Conservation (phyloP, 2,888 invertebrate genomes). For the Acronicta psi region DNA sequence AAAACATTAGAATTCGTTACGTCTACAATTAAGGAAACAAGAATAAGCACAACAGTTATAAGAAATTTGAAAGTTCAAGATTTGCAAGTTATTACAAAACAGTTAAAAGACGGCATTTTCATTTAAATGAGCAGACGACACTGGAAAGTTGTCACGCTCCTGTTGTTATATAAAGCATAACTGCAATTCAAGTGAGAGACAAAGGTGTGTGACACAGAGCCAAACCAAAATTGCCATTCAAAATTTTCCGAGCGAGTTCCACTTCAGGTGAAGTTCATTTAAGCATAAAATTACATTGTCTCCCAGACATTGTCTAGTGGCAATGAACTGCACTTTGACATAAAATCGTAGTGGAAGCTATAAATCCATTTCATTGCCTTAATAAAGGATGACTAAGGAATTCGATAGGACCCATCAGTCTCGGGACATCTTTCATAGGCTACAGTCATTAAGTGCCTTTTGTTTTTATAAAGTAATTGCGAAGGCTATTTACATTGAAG, state of each 20-base stretch:
- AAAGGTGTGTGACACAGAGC: constrained; percentile 78
- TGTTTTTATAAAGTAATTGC: constrained; percentile 50
- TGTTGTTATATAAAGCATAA: constrained; percentile 86
- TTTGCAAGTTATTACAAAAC: constrained; percentile 67
- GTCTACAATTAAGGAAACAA: constrained; percentile 30
- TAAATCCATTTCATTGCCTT: constrained; percentile 88
- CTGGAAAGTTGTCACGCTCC: constrained; percentile 83
- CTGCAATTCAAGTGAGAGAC: constrained; percentile 81
- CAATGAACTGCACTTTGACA: constrained; percentile 89
- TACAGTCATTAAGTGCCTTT: constrained; percentile 74
- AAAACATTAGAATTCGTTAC: constrained; percentile 17
- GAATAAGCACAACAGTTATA: constrained; percentile 40
- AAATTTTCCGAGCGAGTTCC: constrained; percentile 86
- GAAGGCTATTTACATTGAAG: constrained; percentile 29
- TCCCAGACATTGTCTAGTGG: constrained; percentile 84
- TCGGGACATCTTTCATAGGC: constrained; percentile 75
- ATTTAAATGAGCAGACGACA: constrained; percentile 71
- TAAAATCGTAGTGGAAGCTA: constrained; percentile 85
- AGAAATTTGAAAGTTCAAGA: constrained; percentile 65
- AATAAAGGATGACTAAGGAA: constrained; percentile 86
- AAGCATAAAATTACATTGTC: constrained; percentile 89
- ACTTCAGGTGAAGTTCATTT: constrained; percentile 85
- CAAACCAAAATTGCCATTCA: constrained; percentile 84
- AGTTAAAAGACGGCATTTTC: constrained; percentile 60
- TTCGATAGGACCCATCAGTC: constrained; percentile 82